These are phyloP conservation scores for Cladopsammia gracilis DNA, from an alignment of 64 coral and sea anemone species.

Conservation along the genomic window DNA sequence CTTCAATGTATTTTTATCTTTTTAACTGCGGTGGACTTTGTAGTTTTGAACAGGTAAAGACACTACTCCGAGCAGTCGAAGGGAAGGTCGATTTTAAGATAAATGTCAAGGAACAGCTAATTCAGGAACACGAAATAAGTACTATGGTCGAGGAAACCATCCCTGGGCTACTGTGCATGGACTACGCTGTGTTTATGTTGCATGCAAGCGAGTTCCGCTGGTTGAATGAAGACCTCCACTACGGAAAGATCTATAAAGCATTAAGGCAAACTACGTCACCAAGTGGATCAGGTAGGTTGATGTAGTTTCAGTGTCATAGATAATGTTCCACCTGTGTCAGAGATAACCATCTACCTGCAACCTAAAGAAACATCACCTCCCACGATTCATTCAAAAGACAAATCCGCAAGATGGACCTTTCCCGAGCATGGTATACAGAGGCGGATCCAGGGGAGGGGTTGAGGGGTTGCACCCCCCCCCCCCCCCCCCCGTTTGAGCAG, in stretches of 20 bases:
- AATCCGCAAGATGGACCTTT: no score
- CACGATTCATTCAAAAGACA: no score
- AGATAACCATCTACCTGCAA: no score
- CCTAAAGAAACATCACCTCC: no score
- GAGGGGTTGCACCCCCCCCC: no score
- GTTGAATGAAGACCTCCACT: not conserved
- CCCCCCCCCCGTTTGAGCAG: no score
- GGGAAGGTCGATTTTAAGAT: not conserved
- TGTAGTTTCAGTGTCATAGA: not conserved
- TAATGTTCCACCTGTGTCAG: no score
- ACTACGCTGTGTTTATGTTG: slow-evolving; percentile 82
- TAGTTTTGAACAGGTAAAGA: not conserved
- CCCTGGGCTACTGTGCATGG: not conserved
- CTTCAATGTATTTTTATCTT: not conserved
- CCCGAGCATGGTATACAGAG: no score
- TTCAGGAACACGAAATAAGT: not conserved
- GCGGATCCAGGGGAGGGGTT: no score
- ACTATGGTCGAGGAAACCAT: not conserved
- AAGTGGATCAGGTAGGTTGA: not conserved
- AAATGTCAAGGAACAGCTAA: not conserved
- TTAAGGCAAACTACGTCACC: not conserved
- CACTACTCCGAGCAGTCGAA: not conserved
- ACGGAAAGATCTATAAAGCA: not conserved
- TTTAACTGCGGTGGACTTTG: not conserved
- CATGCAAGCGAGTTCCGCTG: slow-evolving; percentile 74